Conservation (phyloP, 2,888 invertebrate species). For the Ennomos quercinarius region DNA sequence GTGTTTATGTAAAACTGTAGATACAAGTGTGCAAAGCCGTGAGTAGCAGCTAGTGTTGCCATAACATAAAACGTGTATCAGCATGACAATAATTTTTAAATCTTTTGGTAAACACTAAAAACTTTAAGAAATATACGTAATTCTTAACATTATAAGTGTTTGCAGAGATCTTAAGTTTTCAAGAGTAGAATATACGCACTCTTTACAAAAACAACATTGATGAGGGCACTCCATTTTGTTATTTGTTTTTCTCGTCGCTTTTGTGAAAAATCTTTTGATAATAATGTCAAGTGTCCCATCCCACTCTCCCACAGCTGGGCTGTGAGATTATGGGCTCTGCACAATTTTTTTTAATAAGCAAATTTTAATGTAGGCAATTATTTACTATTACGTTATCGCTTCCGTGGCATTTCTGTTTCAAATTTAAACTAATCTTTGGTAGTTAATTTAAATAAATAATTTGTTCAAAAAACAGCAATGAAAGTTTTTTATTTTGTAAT, state of each 20-base stretch:
- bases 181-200: constrained; percentile 40
- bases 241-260: constrained; percentile 45
- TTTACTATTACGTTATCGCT: constrained; percentile 6
- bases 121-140: constrained; percentile 50
- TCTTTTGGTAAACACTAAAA: constrained; percentile 56
- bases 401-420: too few relatives aligned
- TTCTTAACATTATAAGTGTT: constrained; percentile 64
- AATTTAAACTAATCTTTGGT: too few relatives aligned
- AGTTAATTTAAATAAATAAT: too few relatives aligned
- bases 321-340: too few relatives aligned
- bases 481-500: too few relatives aligned
- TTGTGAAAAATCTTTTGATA: constrained; percentile 28
- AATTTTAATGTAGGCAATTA: neutral
- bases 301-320: constrained; percentile 15
- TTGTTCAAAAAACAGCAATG: too few relatives aligned
- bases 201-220: constrained; percentile 52
- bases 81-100: constrained; percentile 20
- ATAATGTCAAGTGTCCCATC: constrained; percentile 29
- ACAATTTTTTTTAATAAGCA: constrained; percentile 19
- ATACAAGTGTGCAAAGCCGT: too few relatives aligned
- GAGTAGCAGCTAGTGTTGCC: too few relatives aligned
- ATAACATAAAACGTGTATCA: neutral
- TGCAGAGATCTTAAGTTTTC: constrained; percentile 53
- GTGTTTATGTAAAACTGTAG: too few relatives aligned
- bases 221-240: constrained; percentile 44